Evolutionary conservation across 2,888 invertebrate species (phyloP).

Genomic region (Alsophila aescularia): DNA sequence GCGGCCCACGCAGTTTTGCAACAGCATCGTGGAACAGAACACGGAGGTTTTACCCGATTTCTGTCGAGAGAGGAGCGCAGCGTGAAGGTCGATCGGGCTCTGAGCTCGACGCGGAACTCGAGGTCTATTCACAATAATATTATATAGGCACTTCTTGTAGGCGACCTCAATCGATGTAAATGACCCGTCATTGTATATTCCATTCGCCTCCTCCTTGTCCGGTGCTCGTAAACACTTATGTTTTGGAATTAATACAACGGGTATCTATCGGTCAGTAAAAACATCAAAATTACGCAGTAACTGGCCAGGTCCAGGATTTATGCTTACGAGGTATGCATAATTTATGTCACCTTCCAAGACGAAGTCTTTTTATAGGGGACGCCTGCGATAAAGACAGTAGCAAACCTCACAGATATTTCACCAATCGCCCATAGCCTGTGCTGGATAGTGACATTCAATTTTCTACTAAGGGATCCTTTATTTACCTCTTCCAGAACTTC

Average conservation of each 20-base stretch:
- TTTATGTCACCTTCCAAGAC: not conserved
- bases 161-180: slow-evolving; percentile 80
- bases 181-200: slow-evolving; percentile 82
- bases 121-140: slow-evolving; percentile 71
- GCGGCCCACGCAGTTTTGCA: slow-evolving; percentile 34
- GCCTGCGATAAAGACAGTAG: not conserved
- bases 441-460: no score
- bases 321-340: not conserved
- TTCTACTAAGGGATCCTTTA: no score
- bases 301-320: not conserved
- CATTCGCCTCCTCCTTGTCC: slow-evolving; percentile 73
- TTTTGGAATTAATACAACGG: slow-evolving; percentile 64
- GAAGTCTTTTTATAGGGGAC: not conserved
- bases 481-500: no score
- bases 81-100: slow-evolving; percentile 53
- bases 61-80: slow-evolving; percentile 40
- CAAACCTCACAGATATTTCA: no score
- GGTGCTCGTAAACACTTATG: slow-evolving; percentile 77
- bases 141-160: slow-evolving; percentile 72
- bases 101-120: slow-evolving; percentile 62
- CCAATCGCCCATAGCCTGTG: no score
- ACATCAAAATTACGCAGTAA: slow-evolving; percentile 15
- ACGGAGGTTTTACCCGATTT: slow-evolving; percentile 29
- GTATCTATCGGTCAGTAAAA: not conserved
- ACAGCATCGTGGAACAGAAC: slow-evolving; percentile 26